These are phyloP conservation scores for Cosmia pyralina DNA, from an alignment of 2,888 invertebrate species.

Conservation along the genomic window DNA sequence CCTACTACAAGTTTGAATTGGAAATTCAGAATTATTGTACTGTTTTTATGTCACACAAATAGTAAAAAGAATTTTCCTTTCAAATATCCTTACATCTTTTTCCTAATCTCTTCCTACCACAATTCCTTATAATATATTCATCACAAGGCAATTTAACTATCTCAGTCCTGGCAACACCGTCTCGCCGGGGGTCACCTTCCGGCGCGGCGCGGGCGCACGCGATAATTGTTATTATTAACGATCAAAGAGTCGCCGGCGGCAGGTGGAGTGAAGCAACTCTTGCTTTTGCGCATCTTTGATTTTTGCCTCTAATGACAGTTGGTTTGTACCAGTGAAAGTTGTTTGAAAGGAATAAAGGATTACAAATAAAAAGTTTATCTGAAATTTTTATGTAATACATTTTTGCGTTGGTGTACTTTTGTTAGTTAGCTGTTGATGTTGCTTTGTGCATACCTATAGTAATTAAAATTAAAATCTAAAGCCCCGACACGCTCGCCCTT, in stretches of 20 bases:
- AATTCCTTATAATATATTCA: background rate
- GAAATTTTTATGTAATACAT: background rate
- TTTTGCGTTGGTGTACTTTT: slow-evolving; percentile 3
- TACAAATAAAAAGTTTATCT: background rate
- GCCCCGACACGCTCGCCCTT: too few relatives aligned
- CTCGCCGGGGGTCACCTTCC: slow-evolving; percentile 67
- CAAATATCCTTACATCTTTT: background rate
- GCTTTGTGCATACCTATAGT: slow-evolving; percentile 1
- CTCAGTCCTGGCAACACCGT: slow-evolving; percentile 62
- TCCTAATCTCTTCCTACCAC: too few relatives aligned
- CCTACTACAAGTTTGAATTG: background rate
- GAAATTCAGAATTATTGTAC: background rate
- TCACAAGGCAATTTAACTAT: background rate
- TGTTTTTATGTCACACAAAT: background rate
- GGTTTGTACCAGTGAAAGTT: slow-evolving; percentile 33
- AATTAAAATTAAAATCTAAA: too few relatives aligned
- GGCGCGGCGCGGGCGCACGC: slow-evolving; percentile 66
- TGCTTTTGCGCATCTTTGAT: slow-evolving; percentile 50
- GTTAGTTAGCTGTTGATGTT: background rate
- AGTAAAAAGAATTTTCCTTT: background rate
- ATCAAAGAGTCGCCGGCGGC: slow-evolving; percentile 71
- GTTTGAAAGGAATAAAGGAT: slow-evolving; percentile 29
- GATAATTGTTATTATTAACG: slow-evolving; percentile 78
- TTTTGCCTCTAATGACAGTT: slow-evolving; percentile 37
- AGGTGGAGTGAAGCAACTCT: slow-evolving; percentile 63